Conservation (phyloP, 1,140 invertebrate genomes). For the Drosophila leontia region DNA sequence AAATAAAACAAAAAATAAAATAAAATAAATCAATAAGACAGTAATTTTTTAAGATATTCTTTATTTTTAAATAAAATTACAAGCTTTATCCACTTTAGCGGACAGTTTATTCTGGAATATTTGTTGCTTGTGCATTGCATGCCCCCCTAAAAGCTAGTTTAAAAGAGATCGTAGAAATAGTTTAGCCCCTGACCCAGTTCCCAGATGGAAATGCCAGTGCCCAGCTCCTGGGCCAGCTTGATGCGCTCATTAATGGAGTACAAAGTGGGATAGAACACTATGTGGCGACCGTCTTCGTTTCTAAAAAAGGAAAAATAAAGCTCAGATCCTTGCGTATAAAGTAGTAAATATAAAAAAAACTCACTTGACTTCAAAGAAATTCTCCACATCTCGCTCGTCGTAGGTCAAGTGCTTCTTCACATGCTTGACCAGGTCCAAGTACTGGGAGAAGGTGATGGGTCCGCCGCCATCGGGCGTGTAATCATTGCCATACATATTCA, state of each 20-base stretch:
- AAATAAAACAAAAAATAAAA: neutral
- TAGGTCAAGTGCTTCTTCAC: constrained; percentile 91
- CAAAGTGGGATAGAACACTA: constrained; percentile 95
- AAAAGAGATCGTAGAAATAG: constrained; percentile 97
- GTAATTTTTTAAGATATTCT: neutral
- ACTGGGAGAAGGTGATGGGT: constrained; percentile 92
- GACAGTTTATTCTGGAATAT: constrained; percentile 24
- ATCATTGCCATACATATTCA: constrained; percentile 98
- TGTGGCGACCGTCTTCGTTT: constrained; percentile 88
- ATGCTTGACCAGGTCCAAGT: constrained; percentile 89
- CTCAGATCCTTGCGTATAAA: neutral
- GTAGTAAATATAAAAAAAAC: constrained; percentile 44
- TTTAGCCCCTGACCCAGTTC: constrained; percentile 97
- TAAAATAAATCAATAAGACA: neutral
- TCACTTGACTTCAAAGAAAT: constrained; percentile 95
- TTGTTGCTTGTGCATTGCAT: constrained; percentile 9
- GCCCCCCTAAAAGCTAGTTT: constrained; percentile 71
- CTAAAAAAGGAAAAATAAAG: constrained; percentile 60
- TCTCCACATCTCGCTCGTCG: constrained; percentile 92
- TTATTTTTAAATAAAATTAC: neutral
- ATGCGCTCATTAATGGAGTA: constrained; percentile 93
- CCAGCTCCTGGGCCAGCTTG: constrained; percentile 91
- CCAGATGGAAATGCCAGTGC: constrained; percentile 96
- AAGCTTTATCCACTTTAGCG: constrained; percentile 1
- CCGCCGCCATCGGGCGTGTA: constrained; percentile 91